A percentile compares a stretch with the other conserved stretches of the same genome.
Evolutionary conservation across 1,140 invertebrate species (phyloP).

Genomic region (Acromyrmex charruanus): DNA sequence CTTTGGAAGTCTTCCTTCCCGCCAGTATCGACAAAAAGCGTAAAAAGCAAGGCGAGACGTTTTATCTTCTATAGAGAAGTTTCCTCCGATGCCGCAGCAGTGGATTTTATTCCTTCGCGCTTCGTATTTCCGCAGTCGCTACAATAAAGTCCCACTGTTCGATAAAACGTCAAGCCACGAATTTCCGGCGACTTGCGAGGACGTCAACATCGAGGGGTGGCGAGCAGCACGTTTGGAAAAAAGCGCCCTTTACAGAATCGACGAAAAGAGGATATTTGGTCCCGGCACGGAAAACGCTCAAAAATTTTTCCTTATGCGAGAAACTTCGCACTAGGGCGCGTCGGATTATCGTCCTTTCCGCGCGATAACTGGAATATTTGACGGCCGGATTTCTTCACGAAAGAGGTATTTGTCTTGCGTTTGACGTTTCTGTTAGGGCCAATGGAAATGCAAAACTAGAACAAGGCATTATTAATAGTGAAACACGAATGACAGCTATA

Average conservation of each 20-base stretch:
- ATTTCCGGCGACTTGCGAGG: conserved; percentile 55
- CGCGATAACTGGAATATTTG: conserved; percentile 59
- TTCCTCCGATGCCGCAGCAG: conserved; percentile 22
- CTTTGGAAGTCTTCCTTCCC: conserved; percentile 56
- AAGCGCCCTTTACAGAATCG: conserved; percentile 42
- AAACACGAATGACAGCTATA: conserved; percentile 25
- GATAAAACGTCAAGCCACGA: conserved; percentile 62
- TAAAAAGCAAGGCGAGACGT: conserved; percentile 46
- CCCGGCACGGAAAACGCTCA: conserved; percentile 29
- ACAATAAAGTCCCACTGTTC: conserved; percentile 57
- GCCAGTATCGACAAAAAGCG: conserved; percentile 49
- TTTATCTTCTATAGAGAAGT: conserved; percentile 52
- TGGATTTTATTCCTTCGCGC: conserved; percentile 57
- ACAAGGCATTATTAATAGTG: conserved; percentile 31
- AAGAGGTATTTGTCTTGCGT: conserved; percentile 55
- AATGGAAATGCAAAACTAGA: conserved; percentile 28
- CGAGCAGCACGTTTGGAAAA: not conserved
- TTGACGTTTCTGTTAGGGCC: conserved; percentile 18
- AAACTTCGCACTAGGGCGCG: not conserved
- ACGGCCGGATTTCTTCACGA: conserved; percentile 51
- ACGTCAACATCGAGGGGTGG: conserved; percentile 9
- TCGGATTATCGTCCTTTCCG: conserved; percentile 51
- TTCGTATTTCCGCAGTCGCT: conserved; percentile 51
- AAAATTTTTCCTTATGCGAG: conserved; percentile 28
- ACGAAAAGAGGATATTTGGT: conserved; percentile 44